These are phyloP conservation scores for Berghia stephanieae DNA, from an alignment of 1,140 invertebrate genomes.

Conservation along the genomic window DNA sequence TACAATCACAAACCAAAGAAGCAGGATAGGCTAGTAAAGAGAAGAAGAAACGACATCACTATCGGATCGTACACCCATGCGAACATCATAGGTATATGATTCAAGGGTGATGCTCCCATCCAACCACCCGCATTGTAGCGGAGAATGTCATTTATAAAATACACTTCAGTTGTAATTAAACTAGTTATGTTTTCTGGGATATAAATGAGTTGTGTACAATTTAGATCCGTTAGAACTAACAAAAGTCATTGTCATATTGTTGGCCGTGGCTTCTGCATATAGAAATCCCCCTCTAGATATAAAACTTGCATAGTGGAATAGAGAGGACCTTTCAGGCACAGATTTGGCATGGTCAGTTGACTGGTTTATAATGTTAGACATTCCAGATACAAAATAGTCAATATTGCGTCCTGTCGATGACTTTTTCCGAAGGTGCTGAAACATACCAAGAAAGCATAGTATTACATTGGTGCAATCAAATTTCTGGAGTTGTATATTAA, in stretches of 20 bases:
- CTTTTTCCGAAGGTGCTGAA: conserved; percentile 55
- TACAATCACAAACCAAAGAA: too few relatives aligned
- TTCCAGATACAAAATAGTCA: conserved; percentile 65
- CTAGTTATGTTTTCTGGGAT: conserved; percentile 30
- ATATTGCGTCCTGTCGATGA: conserved; percentile 44
- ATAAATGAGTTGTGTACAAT: conserved; percentile 34
- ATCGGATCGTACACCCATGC: too few relatives aligned
- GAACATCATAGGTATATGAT: too few relatives aligned
- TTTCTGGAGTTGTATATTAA: too few relatives aligned
- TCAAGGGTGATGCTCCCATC: too few relatives aligned
- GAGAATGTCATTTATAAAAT: too few relatives aligned
- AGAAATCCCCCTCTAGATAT: conserved; percentile 62
- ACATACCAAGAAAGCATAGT: too few relatives aligned
- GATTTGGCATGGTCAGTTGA: conserved; percentile 51
- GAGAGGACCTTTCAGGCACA: conserved; percentile 56
- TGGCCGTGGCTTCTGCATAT: conserved; percentile 51
- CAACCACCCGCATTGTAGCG: too few relatives aligned
- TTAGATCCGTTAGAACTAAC: conserved; percentile 46
- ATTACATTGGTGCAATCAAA: too few relatives aligned
- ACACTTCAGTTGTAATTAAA: conserved; percentile 33
- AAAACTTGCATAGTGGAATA: conserved; percentile 64
- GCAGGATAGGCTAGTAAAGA: too few relatives aligned
- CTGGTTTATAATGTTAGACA: conserved; percentile 64
- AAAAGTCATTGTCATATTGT: conserved; percentile 63
- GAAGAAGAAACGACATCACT: too few relatives aligned